These are phyloP conservation scores for Corydoras maculifer DNA, from an alignment of 2,113 vertebrate species.

Conservation along the genomic window DNA sequence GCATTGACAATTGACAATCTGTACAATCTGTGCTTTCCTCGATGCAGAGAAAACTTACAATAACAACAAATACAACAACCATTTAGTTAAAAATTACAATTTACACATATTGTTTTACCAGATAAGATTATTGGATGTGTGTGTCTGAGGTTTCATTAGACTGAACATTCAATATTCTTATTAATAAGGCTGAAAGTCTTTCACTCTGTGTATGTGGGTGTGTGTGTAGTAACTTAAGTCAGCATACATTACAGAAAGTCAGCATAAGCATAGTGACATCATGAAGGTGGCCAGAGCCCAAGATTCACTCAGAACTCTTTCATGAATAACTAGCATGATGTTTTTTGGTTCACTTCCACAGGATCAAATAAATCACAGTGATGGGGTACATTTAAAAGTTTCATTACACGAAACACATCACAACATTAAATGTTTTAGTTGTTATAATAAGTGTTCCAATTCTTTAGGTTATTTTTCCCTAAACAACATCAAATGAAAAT, in stretches of 20 bases:
- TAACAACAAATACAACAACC: too few relatives aligned
- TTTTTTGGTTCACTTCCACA: slow-evolving; percentile 30
- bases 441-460: slow-evolving; percentile 17
- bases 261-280: slow-evolving; percentile 49
- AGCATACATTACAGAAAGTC: slow-evolving; percentile 49
- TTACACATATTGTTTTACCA: too few relatives aligned
- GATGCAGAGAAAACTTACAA: too few relatives aligned
- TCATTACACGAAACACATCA: slow-evolving; percentile 5
- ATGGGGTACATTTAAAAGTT: slow-evolving; percentile 25
- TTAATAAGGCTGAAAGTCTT: not conserved
- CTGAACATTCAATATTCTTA: not conserved
- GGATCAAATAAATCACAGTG: slow-evolving; percentile 29
- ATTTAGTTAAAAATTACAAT: too few relatives aligned
- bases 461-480: not conserved
- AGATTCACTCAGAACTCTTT: slow-evolving; percentile 38
- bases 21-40: too few relatives aligned
- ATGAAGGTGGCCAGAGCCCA: slow-evolving; percentile 42
- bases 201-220: not conserved
- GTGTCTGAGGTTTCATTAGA: not conserved
- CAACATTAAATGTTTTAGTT: slow-evolving; percentile 10
- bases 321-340: slow-evolving; percentile 35
- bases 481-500: too few relatives aligned
- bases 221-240: slow-evolving; percentile 41
- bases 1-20: too few relatives aligned
- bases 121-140: too few relatives aligned